Percentiles rank a stretch among this genome's conserved stretches.
Conservation (phyloP, 2,888 invertebrate species). For the Drosophila villosipedis region DNA sequence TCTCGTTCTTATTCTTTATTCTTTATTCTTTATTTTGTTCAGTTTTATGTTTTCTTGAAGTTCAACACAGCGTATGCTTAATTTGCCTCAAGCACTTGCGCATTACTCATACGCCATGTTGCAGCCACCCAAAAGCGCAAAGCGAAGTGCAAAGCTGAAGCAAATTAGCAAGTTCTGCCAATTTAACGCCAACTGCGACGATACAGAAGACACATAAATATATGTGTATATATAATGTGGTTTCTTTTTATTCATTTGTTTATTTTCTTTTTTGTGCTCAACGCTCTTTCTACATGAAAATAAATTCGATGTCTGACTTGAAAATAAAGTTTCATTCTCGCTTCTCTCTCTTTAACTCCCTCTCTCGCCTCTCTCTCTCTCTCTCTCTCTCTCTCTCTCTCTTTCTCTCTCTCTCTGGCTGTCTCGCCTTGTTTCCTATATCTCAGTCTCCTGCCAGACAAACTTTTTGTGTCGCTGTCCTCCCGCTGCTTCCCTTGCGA, state of each 20-base stretch:
- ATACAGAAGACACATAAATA: neutral
- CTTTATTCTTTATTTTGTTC: neutral
- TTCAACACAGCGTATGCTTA: conserved; percentile 59
- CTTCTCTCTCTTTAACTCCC: conserved; percentile 26
- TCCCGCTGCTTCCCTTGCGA: neutral
- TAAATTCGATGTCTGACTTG: conserved; percentile 78
- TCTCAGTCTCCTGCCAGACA: conserved; percentile 13
- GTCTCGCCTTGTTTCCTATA: conserved; percentile 1
- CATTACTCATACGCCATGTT: conserved; percentile 59
- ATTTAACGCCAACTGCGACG: conserved; percentile 52
- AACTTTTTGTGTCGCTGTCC: conserved; percentile 26
- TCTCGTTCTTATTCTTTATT: neutral
- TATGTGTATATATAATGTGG: neutral
- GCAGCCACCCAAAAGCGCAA: conserved; percentile 30
- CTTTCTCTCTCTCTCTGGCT: neutral
- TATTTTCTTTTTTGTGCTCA: conserved; percentile 30
- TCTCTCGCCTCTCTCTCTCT: neutral
- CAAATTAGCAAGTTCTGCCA: conserved; percentile 70
- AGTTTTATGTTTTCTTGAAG: conserved; percentile 21
- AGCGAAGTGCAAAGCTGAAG: conserved; percentile 26
- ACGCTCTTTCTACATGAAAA: conserved; percentile 68
- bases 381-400: conserved; percentile 19
- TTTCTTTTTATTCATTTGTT: conserved; percentile 1
- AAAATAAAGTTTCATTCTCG: conserved; percentile 74
- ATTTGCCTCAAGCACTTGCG: conserved; percentile 36